Evolutionary conservation across 2,888 invertebrate genomes (phyloP), one percentile per base, ranked within the genome.

Genomic region (Philereme transversata): DNA sequence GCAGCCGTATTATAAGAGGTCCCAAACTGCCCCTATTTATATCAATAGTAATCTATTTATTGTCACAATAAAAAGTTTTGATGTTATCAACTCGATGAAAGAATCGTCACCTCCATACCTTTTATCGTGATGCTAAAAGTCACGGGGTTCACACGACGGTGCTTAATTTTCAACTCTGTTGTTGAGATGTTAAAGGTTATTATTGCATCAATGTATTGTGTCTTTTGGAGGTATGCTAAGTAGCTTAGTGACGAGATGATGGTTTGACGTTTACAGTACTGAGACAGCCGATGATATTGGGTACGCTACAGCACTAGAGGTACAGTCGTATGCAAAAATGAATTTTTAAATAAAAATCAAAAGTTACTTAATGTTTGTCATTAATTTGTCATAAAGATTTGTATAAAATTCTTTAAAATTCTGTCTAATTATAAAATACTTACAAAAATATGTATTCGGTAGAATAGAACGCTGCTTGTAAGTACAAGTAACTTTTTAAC

Each of bases 1-100:
- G 87, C 78, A 86, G 82, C 82, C 83, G 86, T 79, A 88, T 90
- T 90, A 88, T 86, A 79, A 79, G 79, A 81, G 83, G 86, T 83
- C 81, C 83, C 85, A 81, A 86, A 88, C 90, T 86, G 87, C 84
- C 83, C 87, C 90, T 90, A 90, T 92, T 91, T 91, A 90, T 91
- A 89, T 84, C 84, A 87, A 86, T 88, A 81, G 78, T 90, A 90
- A 90, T 90, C 90, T 90, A 90, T 90, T 90, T 92, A 90, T 91
- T 91, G 90, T 90, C 82, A 88, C 82, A 87, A 87, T 88, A 88
- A 91, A 90, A 91, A 88, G 81, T 87, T 85, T 87, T 84, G 90
- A 90, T 91, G 84, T 89, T 90, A 91, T 92, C 91, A 82, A 84
- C 75, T 79, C 87, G 88, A 86, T 86, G 90, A 90, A 88, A 88